These are phyloP conservation scores for Acanthosepion pharaonis DNA, from an alignment of 2,888 invertebrate genomes.

Conservation along the genomic window DNA sequence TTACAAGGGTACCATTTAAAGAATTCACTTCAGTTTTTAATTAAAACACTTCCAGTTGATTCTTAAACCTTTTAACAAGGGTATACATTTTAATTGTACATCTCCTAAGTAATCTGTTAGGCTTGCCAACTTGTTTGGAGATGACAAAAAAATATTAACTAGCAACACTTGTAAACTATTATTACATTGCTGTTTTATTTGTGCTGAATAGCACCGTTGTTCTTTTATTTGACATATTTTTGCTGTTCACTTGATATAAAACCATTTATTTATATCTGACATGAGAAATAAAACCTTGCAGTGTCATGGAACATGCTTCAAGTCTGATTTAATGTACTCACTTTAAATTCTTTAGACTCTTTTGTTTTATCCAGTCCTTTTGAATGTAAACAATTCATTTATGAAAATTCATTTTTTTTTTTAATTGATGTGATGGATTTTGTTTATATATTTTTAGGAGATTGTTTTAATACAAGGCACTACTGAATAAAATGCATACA, in stretches of 20 bases:
- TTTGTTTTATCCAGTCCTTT: no score
- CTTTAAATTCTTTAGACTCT: no score
- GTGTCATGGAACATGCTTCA: not conserved
- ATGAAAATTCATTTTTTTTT: no score
- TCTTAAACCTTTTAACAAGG: not conserved
- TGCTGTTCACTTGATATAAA: not conserved
- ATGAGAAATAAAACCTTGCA: not conserved
- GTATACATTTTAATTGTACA: not conserved
- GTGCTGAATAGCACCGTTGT: not conserved
- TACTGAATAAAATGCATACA: no score
- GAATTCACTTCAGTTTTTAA: no score
- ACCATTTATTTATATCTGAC: conserved; percentile 14
- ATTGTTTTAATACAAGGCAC: no score
- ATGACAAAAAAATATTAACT: not conserved
- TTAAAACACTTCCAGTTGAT: no score
- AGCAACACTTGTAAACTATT: not conserved
- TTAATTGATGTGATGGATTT: no score
- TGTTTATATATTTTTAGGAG: no score
- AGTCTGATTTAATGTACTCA: no score
- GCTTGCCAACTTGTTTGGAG: not conserved
- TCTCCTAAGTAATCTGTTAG: not conserved
- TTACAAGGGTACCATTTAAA: no score
- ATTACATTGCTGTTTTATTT: not conserved
- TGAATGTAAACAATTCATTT: no score
- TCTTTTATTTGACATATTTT: not conserved